Evolutionary conservation across 1,140 invertebrate genomes (phyloP), one percentile per base, ranked within the genome.

Genomic region (Bathynomus jamesi): DNA sequence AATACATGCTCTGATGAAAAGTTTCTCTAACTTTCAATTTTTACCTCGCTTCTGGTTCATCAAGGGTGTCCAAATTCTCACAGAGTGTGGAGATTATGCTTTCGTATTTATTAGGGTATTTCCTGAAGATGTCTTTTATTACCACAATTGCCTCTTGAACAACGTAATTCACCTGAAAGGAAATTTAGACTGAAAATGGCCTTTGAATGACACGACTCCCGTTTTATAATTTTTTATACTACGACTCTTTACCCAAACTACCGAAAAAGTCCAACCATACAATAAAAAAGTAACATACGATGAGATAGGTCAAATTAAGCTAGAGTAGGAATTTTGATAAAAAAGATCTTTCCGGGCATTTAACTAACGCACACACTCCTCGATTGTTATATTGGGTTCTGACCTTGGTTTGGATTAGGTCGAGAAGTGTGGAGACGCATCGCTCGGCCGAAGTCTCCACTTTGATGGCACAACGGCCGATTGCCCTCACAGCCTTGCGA

Each of bases 131-230:
- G 81, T 99, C 97, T 86, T 99, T 99, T 78, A 99, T 99, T 0
- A 99, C 98, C 0, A 99, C 98, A 78, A 99, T 98, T 2, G 98
- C 98, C 82, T 99, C 98, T 85, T 99, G 98, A 0, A 99, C 97
- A 27, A 99, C 98, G 82, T 99, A 99, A 85, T 99, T 99, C 4
- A 94, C 91, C 85, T 85, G 72, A 60, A 71, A 73, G 29, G 28
- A 40, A 28, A 32, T 65, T 46, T 32, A 27, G n/a, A 24, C 28
- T 21, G 28, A 73, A 27, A 13, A 17, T 31, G 5, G 13, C 21
- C 24, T 30, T 32, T 11, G 17, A 73, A 17, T 30, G 29, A 65
- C 65, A 27, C 10, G 24, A 13, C 53, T n/a, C 24, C 27, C 21
- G 40, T 46, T 11, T n/a, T n/a, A n/a, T n/a, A n/a, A n/a, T n/a